Base-by-base conservation (phyloP, 2,797 vertebrate genomes). In the Carcharodon carcharias region DNA sequence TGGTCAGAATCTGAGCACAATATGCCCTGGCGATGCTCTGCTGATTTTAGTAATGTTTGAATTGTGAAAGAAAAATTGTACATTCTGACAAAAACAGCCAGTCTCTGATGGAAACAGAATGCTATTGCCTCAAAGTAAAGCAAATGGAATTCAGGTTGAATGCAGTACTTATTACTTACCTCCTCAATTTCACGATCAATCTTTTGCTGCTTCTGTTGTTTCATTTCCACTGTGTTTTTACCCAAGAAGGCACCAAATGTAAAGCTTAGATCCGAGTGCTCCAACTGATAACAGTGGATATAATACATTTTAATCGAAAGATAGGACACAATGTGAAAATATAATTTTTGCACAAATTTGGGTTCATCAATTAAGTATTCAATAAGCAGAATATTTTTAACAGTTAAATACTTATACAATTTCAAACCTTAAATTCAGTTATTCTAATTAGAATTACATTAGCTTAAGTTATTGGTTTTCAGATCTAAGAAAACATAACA, bases 241-340 rank as follows among this genome's bases (percentile, higher is more conserved):
- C 97, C 96, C 96, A 97, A 96, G 96, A 97, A 97, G 96, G 97
- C 97, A 96, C 96, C 97, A 96, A 97, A 97, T 91, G 97, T 97
- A 96, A 97, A 97, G 96, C 96, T 97, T 96, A 97, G 96, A 96
- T 97, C 97, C 96, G 96, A 96, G 14, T 97, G 97, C 96, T 97
- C 97, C 96, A 97, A 40, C 96, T 96, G 96, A 92, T 96, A 73
- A 96, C 80, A 96, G 96, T 87, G 58, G 56, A 97, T 77, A 63
- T n/a, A n/a, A 91, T 95, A 73, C 88, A 69, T n/a, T 77, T 96
- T 85, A 96, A 91, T 82, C 18, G 28, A 77, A 31, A 56, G 28
- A 26, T 65, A 63, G 61, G 61, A 45, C 63, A 65, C 7, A 26
- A 85, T 50, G 61, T 8, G 21, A 63, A 63, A n/a, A 40, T 91